Percentiles rank a stretch among this genome's conserved stretches.
phyloP scores from a whole-genome alignment of 1,140 invertebrate genomes.

The Episyrphus balteatus region DNA sequence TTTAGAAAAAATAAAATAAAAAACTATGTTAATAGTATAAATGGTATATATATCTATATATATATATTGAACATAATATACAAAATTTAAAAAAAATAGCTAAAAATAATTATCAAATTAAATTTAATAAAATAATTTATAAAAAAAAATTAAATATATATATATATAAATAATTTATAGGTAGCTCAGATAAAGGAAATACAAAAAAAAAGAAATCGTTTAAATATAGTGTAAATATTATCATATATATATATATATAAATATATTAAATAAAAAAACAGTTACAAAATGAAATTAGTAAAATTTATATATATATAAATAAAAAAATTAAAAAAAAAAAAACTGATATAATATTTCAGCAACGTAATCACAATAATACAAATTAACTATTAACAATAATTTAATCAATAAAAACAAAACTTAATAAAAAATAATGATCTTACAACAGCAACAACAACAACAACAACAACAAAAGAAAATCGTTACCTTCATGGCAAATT shows the following conservation, averaged over 20 bases:
- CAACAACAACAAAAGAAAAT: neutral
- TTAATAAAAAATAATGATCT: neutral
- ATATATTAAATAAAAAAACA: neutral
- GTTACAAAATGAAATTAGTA: neutral
- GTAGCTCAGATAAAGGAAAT: conserved; percentile 1
- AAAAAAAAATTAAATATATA: conserved; percentile 1
- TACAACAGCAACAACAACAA: neutral
- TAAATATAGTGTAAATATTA: neutral
- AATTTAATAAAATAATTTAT: conserved; percentile 1
- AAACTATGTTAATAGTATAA: neutral
- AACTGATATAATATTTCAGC: no score
- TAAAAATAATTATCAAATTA: conserved; percentile 4
- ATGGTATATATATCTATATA: conserved; percentile 2
- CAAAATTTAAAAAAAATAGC: neutral
- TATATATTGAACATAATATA: conserved; percentile 1
- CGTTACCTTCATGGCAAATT: neutral
- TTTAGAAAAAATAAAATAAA: neutral
- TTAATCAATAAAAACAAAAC: neutral
- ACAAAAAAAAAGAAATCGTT: conserved; percentile 1
- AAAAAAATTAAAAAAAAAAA: no score
- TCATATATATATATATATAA: neutral
- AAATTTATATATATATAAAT: no score
- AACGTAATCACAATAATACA: no score
- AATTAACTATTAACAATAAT: no score
- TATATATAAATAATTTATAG: conserved; percentile 4